Conservation (phyloP, 2,797 vertebrate genomes). For the Schizopygopsis pylzovi region DNA sequence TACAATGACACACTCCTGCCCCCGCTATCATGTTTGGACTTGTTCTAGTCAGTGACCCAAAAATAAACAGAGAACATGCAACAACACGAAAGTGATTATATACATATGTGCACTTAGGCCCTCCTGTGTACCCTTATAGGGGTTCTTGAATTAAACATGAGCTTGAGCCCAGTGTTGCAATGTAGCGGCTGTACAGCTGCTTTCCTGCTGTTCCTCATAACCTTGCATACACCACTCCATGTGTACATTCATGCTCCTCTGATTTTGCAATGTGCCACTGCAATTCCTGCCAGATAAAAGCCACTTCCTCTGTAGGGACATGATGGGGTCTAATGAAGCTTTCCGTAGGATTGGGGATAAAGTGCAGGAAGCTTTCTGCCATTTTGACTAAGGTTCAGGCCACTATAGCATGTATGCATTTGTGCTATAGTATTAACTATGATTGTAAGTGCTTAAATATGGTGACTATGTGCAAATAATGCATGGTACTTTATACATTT, state of each 20-base stretch:
- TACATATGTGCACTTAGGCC: conserved; percentile 62
- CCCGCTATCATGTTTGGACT: conserved; percentile 53
- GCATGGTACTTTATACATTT: neutral
- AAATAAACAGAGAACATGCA: conserved; percentile 51
- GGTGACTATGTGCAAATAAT: neutral
- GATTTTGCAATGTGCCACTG: conserved; percentile 19
- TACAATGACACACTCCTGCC: conserved; percentile 3
- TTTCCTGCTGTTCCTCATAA: conserved; percentile 44
- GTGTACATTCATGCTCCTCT: conserved; percentile 39
- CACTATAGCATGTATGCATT: neutral
- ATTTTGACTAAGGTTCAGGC: conserved; percentile 5
- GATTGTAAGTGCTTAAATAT: neutral
- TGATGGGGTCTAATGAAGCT: conserved; percentile 22
- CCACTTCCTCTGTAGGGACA: conserved; percentile 24
- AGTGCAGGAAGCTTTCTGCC: neutral
- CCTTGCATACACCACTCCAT: conserved; percentile 9
- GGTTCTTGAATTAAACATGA: conserved; percentile 72
- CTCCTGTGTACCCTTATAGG: conserved; percentile 54
- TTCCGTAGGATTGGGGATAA: conserved; percentile 15
- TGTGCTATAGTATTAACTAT: neutral
- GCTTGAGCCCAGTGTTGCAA: conserved; percentile 48
- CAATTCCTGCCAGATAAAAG: conserved; percentile 45
- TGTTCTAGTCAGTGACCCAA: conserved; percentile 68
- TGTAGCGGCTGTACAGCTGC: conserved; percentile 34
- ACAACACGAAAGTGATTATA: conserved; percentile 55